Base-by-base conservation (phyloP, 2,113 vertebrate species). In the Urocolius indicus region DNA sequence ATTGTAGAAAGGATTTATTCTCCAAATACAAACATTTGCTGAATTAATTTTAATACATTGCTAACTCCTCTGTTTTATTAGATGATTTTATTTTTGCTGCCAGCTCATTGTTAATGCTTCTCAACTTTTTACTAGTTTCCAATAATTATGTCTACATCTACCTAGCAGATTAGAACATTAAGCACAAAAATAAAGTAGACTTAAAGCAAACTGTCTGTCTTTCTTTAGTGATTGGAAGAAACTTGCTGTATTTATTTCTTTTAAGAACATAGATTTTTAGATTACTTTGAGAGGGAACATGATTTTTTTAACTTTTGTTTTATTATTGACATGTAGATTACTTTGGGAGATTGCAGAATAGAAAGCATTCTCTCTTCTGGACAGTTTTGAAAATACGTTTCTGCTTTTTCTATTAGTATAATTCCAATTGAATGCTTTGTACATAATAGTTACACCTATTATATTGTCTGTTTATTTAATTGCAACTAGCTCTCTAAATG, bases 391-490 rank as follows among this genome's bases (percentile, higher is more conserved):
- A 87, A 83, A 69, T 24, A 36, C 4, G 21, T 38, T 69, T 92
- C 58, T 93, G 41, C 1, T 69, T 95, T 94, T 96, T 91, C 38
- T 77, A 2, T 61, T 71, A n/a, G 21, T 34, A 2, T 87, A 62
- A 80, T 91, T 95, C 52, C 49, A 76, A 16, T 54, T 68, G 55
- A 46, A 54, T 81, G 78, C 41, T 83, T 86, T 81, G 73, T 68
- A 36, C 82, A 13, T 59, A 41, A n/a, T 13, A 67, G 63, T 55
- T 87, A 26, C 34, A 69, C 26, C 36, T 84, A 49, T 71, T 84
- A 36, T 16, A 69, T 82, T 87, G 78, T 67, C 69, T 62, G 1
- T 79, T 36, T 77, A 43, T 96, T 93, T 95, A 94, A 93, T 89
- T 88, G 68, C 32, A 65, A 54, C 41, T 66, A 77, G 55, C 49